Percentiles rank a stretch among this genome's conserved stretches.
Conservation (phyloP, 2,888 invertebrate species). For the Ophion ventricosus region DNA sequence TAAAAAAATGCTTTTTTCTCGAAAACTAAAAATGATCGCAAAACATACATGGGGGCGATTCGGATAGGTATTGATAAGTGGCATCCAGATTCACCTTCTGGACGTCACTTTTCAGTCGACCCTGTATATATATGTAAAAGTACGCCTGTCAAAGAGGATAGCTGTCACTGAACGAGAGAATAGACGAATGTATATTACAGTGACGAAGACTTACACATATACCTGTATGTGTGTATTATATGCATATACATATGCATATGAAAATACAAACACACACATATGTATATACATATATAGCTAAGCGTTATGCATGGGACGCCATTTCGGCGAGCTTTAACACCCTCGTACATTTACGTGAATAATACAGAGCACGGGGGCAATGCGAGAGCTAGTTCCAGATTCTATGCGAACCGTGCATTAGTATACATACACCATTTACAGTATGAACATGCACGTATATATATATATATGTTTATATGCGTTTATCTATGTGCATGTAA, state of each 20-base stretch:
- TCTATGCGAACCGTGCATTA: slow-evolving; percentile 48
- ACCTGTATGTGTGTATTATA: slow-evolving; percentile 40
- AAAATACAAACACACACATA: neutral
- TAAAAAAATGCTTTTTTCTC: no score
- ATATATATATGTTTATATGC: neutral
- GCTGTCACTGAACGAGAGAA: slow-evolving; percentile 19
- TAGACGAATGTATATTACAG: slow-evolving; percentile 3
- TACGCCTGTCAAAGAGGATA: neutral
- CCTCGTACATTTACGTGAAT: slow-evolving; percentile 64
- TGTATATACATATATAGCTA: slow-evolving; percentile 38
- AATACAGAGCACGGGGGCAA: slow-evolving; percentile 50
- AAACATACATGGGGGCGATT: no score
- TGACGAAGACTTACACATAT: slow-evolving; percentile 63
- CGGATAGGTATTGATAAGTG: no score
- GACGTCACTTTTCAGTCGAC: no score
- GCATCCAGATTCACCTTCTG: no score
- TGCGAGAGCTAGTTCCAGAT: slow-evolving; percentile 44
- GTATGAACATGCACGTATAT: neutral
- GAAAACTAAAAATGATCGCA: no score
- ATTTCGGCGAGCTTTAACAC: slow-evolving; percentile 77
- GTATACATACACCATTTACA: slow-evolving; percentile 17
- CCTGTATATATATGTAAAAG: no score
- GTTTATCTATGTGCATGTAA: no score
- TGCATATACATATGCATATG: neutral
- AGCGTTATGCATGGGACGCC: slow-evolving; percentile 76